Conservation (phyloP, 2,888 invertebrate species). For the Stenodema calcarata region DNA sequence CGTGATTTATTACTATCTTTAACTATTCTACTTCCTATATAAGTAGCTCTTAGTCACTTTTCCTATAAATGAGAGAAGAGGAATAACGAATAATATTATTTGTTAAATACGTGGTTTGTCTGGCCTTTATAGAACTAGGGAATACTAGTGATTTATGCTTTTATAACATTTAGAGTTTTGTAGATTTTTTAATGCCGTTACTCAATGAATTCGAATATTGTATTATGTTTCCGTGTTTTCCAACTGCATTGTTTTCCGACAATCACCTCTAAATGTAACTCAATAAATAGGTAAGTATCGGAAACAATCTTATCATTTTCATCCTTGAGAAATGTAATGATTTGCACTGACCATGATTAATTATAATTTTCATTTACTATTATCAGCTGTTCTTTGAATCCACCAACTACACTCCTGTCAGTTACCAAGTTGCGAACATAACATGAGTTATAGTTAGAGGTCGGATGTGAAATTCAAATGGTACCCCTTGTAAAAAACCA, state of each 20-base stretch:
- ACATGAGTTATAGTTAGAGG: too few species aligned
- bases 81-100: background rate
- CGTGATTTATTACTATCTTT: slow-evolving; percentile 44
- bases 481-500: too few species aligned
- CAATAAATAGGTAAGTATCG: background rate
- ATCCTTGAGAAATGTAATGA: background rate
- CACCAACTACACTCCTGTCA: background rate
- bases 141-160: slow-evolving; percentile 28
- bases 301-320: background rate
- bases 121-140: slow-evolving; percentile 28
- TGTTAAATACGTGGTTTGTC: slow-evolving; percentile 22
- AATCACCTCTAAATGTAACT: background rate
- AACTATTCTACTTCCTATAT: slow-evolving; percentile 14
- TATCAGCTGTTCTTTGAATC: background rate
- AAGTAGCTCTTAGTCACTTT: slow-evolving; percentile 34
- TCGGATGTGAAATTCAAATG: too few species aligned
- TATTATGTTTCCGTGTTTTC: background rate
- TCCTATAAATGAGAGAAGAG: background rate
- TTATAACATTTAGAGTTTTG: slow-evolving; percentile 37
- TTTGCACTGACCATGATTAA: background rate
- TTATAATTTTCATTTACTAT: background rate
- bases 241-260: background rate
- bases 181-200: slow-evolving; percentile 30
- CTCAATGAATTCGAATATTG: background rate
- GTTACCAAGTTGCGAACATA: too few species aligned